Percentiles rank a stretch among this genome's conserved stretches.
Evolutionary conservation across 2,888 invertebrate species (phyloP).

Genomic region (Philaethria dido): DNA sequence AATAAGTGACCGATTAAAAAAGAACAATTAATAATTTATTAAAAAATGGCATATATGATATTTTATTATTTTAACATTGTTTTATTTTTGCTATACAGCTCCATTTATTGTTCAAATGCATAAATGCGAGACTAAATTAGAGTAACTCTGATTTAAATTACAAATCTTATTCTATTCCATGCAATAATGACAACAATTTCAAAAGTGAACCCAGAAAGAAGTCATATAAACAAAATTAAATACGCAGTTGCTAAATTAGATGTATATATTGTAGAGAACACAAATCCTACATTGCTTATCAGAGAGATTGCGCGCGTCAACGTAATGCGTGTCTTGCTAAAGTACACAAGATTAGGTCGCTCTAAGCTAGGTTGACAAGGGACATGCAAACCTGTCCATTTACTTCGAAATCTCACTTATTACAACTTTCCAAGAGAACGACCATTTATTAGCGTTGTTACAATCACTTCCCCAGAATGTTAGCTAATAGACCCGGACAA

Average conservation of each 20-base stretch:
- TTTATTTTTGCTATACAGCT: no score
- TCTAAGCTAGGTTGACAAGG: slow-evolving; percentile 41
- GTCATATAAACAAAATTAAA: neutral
- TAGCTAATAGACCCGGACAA: slow-evolving; percentile 18
- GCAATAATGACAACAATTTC: neutral
- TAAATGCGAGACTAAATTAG: neutral
- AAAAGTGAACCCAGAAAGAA: neutral
- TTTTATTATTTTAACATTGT: no score
- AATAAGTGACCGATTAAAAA: no score
- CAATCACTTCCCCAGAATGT: neutral
- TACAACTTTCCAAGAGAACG: slow-evolving; percentile 9
- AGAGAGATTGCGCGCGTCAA: slow-evolving; percentile 37
- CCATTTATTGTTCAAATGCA: neutral
- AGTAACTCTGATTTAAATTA: neutral
- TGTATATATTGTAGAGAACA: slow-evolving; percentile 29
- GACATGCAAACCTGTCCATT: slow-evolving; percentile 37
- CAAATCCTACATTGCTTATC: slow-evolving; percentile 40
- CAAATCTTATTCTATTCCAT: neutral
- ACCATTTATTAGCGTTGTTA: neutral
- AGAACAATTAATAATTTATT: no score
- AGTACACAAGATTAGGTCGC: slow-evolving; percentile 40
- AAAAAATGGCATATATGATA: no score
- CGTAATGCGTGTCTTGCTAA: slow-evolving; percentile 40
- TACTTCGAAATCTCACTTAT: slow-evolving; percentile 19
- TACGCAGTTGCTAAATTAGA: slow-evolving; percentile 17